phyloP scores from a whole-genome alignment of 2,113 vertebrate species.

The Sander lucioperca region DNA sequence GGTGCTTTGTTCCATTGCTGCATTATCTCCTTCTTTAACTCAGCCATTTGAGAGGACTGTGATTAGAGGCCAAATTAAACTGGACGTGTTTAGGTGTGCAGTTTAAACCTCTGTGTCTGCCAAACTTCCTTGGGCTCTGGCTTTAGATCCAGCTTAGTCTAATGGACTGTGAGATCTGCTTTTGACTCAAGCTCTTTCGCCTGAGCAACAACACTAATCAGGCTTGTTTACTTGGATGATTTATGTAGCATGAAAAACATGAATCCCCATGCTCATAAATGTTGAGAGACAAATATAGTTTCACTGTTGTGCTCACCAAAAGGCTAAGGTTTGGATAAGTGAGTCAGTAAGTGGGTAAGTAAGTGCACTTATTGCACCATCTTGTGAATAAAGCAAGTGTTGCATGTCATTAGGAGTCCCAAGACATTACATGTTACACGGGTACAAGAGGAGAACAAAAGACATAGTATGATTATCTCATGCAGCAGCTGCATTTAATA shows the following conservation, averaged over 20 bases:
- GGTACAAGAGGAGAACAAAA: background rate
- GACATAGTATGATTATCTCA: constrained; percentile 22
- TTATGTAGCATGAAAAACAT: constrained; percentile 61
- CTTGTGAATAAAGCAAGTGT: constrained; percentile 80
- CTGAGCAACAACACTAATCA: constrained; percentile 59
- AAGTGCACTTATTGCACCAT: constrained; percentile 81
- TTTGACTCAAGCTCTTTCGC: constrained; percentile 53
- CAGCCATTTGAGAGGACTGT: constrained; percentile 29
- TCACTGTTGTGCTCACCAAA: constrained; percentile 38
- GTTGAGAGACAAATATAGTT: constrained; percentile 66
- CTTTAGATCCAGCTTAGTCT: constrained; percentile 62
- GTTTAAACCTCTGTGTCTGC: constrained; percentile 55
- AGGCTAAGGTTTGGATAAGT: constrained; percentile 35
- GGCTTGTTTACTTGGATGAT: constrained; percentile 67
- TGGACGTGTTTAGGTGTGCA: constrained; percentile 51
- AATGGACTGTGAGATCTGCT: constrained; percentile 72
- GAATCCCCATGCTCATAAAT: constrained; percentile 60
- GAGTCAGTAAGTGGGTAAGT: constrained; percentile 48
- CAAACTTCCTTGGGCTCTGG: constrained; percentile 46
- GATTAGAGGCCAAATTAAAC: constrained; percentile 61
- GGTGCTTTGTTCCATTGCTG: constrained; percentile 43
- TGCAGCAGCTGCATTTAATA: constrained; percentile 21
- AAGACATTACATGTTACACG: constrained; percentile 16
- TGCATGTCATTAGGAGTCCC: constrained; percentile 66
- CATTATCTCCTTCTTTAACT: constrained; percentile 56